phyloP scores from a whole-genome alignment of 2,797 vertebrate species.

The Podarcis lilfordi region DNA sequence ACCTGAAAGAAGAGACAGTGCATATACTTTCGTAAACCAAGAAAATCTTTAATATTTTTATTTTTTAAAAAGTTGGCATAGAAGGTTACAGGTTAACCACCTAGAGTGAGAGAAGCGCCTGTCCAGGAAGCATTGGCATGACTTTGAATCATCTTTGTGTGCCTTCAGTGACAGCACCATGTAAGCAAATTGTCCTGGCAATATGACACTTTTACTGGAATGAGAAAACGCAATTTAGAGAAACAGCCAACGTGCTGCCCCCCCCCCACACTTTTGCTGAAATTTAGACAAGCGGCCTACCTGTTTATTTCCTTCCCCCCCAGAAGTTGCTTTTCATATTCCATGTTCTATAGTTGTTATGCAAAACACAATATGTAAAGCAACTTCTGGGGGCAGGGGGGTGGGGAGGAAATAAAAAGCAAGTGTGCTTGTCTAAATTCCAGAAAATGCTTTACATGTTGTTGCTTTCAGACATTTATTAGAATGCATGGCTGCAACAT shows the following conservation, averaged over 20 bases:
- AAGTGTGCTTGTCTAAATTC: background rate
- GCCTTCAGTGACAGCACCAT: background rate
- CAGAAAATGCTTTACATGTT: slow-evolving; percentile 7
- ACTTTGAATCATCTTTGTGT: background rate
- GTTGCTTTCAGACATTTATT: slow-evolving; percentile 19
- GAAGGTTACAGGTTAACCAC: too few relatives aligned
- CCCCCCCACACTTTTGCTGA: too few relatives aligned
- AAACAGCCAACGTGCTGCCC: background rate
- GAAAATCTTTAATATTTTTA: too few relatives aligned
- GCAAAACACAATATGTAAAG: slow-evolving; percentile 1
- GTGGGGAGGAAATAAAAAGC: background rate
- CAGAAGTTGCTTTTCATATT: too few relatives aligned
- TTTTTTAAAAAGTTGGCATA: too few relatives aligned
- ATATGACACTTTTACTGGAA: background rate
- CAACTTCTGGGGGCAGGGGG: background rate
- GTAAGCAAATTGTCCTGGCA: background rate
- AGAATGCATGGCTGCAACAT: slow-evolving; percentile 9
- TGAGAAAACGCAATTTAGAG: background rate
- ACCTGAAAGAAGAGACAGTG: too few relatives aligned
- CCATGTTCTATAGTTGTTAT: background rate
- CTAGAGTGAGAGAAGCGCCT: background rate
- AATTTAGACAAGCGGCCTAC: too few relatives aligned
- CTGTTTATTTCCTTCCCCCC: too few relatives aligned
- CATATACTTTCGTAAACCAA: too few relatives aligned
- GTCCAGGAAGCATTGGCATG: background rate